Base-by-base conservation (phyloP, 2,797 vertebrate species). In the Syngnathus acus region DNA sequence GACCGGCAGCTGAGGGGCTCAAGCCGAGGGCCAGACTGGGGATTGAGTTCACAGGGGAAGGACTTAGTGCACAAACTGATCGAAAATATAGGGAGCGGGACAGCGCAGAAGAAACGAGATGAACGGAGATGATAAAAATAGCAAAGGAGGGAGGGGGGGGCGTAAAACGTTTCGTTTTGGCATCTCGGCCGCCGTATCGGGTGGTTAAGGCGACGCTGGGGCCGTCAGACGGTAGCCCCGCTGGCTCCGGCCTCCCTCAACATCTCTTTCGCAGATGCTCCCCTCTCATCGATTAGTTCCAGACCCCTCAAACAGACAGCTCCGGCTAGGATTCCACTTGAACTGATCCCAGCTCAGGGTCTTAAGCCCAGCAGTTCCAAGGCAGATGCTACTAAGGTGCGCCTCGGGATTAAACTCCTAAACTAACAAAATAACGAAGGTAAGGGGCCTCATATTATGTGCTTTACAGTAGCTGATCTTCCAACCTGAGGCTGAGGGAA, bases 1-100 rank as follows among this genome's bases (percentile, higher is more conserved):
- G 82, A 86, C 85, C 90, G 86, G 92, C 93, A 94, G 93, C 94
- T 94, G 92, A 89, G 89, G 92, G 90, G 90, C 88, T 91, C 88
- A 92, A 90, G 86, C 87, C 85, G 89, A 90, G 87, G 86, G 77
- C 79, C 85, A 92, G 90, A 90, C 87, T 86, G 87, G 83, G 88
- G 87, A 89, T 90, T 89, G 88, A 90, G 89, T 90, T 90, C 88
- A 90, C 87, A 89, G 82, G 84, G 83, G 84, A 81, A 79, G 81
- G 88, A 87, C 87, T 89, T 89, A 89, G 84, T 86, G 38, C 83
- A 86, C 83, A 89, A 88, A 83, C 78, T 72, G 80, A 91, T 84
- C 87, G 82, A 85, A 88, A 87, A 88, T 85, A 85, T 86, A 84
- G 78, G 72, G 77, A 83, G 86, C 79, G 70, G 71, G 82, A 82